Evolutionary conservation across 2,113 vertebrate species (phyloP).

Genomic region (Dendrocopos noguchii): DNA sequence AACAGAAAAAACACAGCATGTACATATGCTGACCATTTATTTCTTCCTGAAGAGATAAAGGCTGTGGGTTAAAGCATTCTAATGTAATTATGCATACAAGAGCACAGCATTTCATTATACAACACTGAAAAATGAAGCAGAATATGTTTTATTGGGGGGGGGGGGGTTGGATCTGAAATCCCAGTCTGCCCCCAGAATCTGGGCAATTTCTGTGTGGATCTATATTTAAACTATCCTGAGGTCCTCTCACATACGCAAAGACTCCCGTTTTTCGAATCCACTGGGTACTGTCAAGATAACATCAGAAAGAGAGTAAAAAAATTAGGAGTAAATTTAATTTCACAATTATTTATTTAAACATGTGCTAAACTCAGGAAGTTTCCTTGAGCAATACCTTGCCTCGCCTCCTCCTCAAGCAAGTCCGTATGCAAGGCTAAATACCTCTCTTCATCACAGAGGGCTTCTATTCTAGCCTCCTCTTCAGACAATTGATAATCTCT

Average conservation of each 20-base stretch:
- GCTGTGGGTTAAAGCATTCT: slow-evolving; percentile 59
- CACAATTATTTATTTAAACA: slow-evolving; percentile 48
- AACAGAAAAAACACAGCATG: slow-evolving; percentile 50
- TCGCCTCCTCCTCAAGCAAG: slow-evolving; percentile 98
- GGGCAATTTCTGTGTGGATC: slow-evolving; percentile 80
- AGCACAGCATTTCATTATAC: slow-evolving; percentile 46
- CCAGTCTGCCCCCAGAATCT: slow-evolving; percentile 82
- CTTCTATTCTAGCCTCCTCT: slow-evolving; percentile 96
- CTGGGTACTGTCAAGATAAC: slow-evolving; percentile 88
- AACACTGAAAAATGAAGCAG: slow-evolving; percentile 75
- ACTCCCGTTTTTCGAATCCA: slow-evolving; percentile 85
- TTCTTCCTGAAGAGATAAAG: slow-evolving; percentile 74
- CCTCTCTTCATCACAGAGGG: slow-evolving; percentile 98
- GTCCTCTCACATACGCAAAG: slow-evolving; percentile 86
- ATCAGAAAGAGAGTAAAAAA: slow-evolving; percentile 89
- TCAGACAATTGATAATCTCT: slow-evolving; percentile 95
- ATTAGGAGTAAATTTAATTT: slow-evolving; percentile 78
- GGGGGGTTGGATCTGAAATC: slow-evolving; percentile 63
- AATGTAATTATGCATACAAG: slow-evolving; percentile 51
- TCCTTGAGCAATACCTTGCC: slow-evolving; percentile 92
- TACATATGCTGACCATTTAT: slow-evolving; percentile 50
- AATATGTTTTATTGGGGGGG: slow-evolving; percentile 59
- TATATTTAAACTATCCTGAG: slow-evolving; percentile 86
- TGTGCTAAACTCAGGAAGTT: slow-evolving; percentile 74
- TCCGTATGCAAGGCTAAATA: slow-evolving; percentile 99